These are phyloP conservation scores for Plecturocebus donacophilus DNA, from an alignment of 2,113 vertebrate genomes.

Conservation along the genomic window DNA sequence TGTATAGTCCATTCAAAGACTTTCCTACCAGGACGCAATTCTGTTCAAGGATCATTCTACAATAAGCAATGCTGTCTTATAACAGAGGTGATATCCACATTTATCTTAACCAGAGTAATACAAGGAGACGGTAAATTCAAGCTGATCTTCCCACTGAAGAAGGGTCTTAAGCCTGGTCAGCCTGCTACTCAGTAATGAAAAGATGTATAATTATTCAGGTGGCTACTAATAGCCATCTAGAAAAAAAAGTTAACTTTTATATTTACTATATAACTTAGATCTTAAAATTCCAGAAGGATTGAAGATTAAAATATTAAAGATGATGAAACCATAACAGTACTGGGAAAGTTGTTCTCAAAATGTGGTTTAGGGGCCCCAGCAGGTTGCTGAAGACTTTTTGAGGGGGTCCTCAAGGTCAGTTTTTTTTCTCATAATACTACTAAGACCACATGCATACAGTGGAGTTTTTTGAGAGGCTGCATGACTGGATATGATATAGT, in stretches of 20 bases:
- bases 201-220: background rate
- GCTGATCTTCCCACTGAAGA: background rate
- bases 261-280: background rate
- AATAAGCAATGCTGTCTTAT: background rate
- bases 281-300: background rate
- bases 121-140: background rate
- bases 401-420: background rate
- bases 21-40: background rate
- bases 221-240: background rate
- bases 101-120: conserved; percentile 45
- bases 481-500: background rate
- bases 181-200: conserved; percentile 17
- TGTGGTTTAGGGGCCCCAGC: background rate
- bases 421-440: background rate
- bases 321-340: background rate
- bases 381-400: background rate
- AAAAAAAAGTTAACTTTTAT: conserved; percentile 7
- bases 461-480: background rate
- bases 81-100: background rate
- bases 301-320: background rate
- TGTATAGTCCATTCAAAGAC: background rate
- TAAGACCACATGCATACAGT: background rate
- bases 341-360: conserved; percentile 22
- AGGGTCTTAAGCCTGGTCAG: background rate
- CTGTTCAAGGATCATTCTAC: background rate